Base-by-base conservation (phyloP, 2,888 invertebrate species). In the Pseudoips prasinana region DNA sequence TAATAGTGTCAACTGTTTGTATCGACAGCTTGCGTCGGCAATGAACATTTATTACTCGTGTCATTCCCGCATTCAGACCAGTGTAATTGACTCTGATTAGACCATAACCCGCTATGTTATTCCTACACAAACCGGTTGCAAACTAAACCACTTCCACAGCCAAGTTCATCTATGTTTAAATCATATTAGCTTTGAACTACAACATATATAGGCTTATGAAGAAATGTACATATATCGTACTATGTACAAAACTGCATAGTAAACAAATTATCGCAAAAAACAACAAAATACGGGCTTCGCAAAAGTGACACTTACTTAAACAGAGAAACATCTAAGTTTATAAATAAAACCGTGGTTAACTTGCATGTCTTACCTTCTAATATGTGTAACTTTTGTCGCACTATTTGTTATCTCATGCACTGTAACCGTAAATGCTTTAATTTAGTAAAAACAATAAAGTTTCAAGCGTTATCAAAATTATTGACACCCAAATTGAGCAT, bases 401-500 rank as follows among this genome's bases (percentile, higher is more conserved):
- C 49, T 54, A 29, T 26, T 34, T 33, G 33, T 17, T 33, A 33
- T 11, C 35, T 11, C 7, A 28, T 47, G 41, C 47, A 60, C 56
- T 37, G 26, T 8, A 6, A 42, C 29, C 22, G 24, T 18, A 29
- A 29, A 14, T 14, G 14, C 5, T 14, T 20, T 42, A 40, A 23
- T 22, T 39, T 31, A 45, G 52, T 53, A 56, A 39, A 22, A 42
- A 43, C 42, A 43, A n/a, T n/a, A 52, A 36, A 40, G 41, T 54
- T 42, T 44, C 59, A 40, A 54, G 44, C 36, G 50, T 27, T 48
- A 53, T 25, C 39, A 38, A 63, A 65, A 68, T 64, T 69, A 77
- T 74, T 79, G 74, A 75, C 72, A 76, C 68, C 66, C 64, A 48
- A 57, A 40, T 14, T 1, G 29, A 51, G 44, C 67, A 73, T 63